phyloP scores from a whole-genome alignment of 1,140 invertebrate genomes.

The Pseudomyrmex gracilis region DNA sequence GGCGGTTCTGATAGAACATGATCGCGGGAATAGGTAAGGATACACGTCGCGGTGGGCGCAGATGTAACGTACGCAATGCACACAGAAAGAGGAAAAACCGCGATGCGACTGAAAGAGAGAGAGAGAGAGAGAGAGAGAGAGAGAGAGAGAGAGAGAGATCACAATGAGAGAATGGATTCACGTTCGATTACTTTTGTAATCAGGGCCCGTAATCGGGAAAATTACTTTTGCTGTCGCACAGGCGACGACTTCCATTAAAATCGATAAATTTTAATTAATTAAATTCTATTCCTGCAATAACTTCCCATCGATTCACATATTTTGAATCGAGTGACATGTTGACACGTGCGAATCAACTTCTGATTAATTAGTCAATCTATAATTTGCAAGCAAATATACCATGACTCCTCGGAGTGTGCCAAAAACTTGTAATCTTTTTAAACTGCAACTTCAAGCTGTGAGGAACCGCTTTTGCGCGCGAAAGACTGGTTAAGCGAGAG shows the following conservation, averaged over 20 bases:
- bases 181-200: constrained; percentile 22
- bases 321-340: too few relatives aligned
- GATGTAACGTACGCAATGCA: background rate
- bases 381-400: background rate
- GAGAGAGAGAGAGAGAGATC: background rate
- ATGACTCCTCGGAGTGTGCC: background rate
- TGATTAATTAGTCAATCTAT: background rate
- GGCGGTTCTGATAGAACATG: constrained; percentile 48
- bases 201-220: constrained; percentile 1
- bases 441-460: background rate
- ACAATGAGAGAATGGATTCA: background rate
- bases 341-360: background rate
- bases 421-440: background rate
- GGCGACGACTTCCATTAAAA: background rate
- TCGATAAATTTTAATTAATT: background rate
- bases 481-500: background rate
- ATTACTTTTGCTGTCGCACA: background rate
- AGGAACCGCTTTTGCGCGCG: background rate
- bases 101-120: background rate
- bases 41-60: constrained; percentile 17
- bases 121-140: background rate
- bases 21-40: constrained; percentile 31
- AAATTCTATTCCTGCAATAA: too few relatives aligned
- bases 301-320: too few relatives aligned
- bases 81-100: constrained; percentile 5